Evolutionary conservation across 1,140 invertebrate genomes (phyloP).

Genomic region (Atta colombica): DNA sequence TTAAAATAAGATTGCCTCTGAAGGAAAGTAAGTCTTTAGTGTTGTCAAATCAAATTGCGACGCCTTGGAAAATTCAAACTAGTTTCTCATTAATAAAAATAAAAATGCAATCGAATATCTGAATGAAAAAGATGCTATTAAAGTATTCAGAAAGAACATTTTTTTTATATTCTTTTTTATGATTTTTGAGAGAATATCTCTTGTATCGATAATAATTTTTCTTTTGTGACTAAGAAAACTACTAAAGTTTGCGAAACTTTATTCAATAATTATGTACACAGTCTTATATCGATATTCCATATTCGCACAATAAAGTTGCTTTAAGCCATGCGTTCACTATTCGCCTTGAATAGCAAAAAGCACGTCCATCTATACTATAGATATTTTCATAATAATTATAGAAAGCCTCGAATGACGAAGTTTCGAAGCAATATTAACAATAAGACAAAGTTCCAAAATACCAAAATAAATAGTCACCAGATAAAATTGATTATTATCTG

Average conservation of each 20-base stretch:
- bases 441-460: neutral
- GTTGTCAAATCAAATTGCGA: conserved; percentile 38
- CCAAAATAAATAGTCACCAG: neutral
- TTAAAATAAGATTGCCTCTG: conserved; percentile 39
- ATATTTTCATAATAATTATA: conserved; percentile 27
- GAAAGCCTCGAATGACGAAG: neutral
- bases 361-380: neutral
- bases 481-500: conserved; percentile 15
- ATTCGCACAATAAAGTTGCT: neutral
- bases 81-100: neutral
- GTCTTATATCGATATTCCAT: neutral
- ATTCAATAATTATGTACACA: neutral
- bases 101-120: neutral
- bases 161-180: neutral
- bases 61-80: neutral
- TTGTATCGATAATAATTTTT: conserved; percentile 14
- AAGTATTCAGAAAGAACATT: neutral
- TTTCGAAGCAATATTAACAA: conserved; percentile 5
- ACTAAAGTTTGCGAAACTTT: neutral
- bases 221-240: neutral
- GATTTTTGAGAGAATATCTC: neutral
- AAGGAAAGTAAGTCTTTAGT: conserved; percentile 20
- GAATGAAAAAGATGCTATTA: neutral
- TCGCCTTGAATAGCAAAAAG: conserved; percentile 21
- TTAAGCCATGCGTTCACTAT: neutral